These are phyloP conservation scores for Nemotelus nigrinus DNA, from an alignment of 2,888 invertebrate genomes.

Conservation along the genomic window DNA sequence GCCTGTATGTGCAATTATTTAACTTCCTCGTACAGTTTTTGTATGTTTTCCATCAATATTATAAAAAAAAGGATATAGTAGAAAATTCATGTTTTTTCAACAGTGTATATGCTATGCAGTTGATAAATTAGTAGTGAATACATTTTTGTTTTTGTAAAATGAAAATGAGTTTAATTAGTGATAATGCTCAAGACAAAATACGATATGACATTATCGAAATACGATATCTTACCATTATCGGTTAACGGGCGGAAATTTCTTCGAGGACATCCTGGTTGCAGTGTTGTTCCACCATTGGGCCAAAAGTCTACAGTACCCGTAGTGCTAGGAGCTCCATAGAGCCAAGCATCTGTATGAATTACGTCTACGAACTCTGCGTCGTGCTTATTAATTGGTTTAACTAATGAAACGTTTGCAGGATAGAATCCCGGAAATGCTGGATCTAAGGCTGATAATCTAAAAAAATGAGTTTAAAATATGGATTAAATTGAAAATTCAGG, in stretches of 20 bases:
- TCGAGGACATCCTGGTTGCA: constrained; percentile 54
- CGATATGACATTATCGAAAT: too few relatives aligned
- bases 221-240: constrained; percentile 49
- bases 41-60: too few relatives aligned
- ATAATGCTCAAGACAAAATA: too few relatives aligned
- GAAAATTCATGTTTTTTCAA: too few relatives aligned
- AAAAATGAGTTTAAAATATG: neutral
- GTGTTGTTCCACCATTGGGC: constrained; percentile 52
- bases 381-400: constrained; percentile 62
- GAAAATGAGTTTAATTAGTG: too few relatives aligned
- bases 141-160: too few relatives aligned
- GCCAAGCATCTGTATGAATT: constrained; percentile 72
- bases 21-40: too few relatives aligned
- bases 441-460: constrained; percentile 52
- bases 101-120: too few relatives aligned
- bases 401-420: constrained; percentile 47
- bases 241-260: constrained; percentile 50
- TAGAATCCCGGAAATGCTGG: constrained; percentile 53
- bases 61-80: too few relatives aligned
- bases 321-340: constrained; percentile 66
- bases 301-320: constrained; percentile 68
- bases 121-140: too few relatives aligned
- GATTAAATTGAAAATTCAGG: neutral
- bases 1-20: too few relatives aligned
- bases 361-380: constrained; percentile 70